These are phyloP conservation scores for Tupaia chinensis DNA, from an alignment of 2,113 vertebrate species.

Conservation along the genomic window DNA sequence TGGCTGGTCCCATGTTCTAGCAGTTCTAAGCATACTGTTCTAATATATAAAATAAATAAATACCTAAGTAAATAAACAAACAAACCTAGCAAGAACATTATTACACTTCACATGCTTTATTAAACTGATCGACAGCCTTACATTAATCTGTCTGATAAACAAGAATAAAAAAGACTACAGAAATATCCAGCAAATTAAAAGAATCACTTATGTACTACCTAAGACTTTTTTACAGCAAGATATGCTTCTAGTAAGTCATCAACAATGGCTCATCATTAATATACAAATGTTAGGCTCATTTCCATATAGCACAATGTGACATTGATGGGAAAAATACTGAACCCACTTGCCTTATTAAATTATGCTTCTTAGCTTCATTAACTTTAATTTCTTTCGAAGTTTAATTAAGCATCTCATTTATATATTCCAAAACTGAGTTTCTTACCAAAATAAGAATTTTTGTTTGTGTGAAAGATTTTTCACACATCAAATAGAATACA, in stretches of 20 bases:
- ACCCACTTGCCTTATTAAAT: neutral
- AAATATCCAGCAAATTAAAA: slow-evolving; percentile 62
- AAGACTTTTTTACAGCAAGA: slow-evolving; percentile 50
- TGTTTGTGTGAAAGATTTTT: neutral
- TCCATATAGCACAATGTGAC: neutral
- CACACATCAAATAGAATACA: slow-evolving; percentile 22
- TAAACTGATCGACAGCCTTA: slow-evolving; percentile 10
- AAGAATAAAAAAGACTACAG: slow-evolving; percentile 59
- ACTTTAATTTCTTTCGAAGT: slow-evolving; percentile 38
- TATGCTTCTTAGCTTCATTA: slow-evolving; percentile 46
- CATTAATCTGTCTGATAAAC: slow-evolving; percentile 61
- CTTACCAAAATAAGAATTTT: neutral
- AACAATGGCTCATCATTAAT: neutral
- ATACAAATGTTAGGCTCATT: neutral
- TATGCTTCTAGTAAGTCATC: slow-evolving; percentile 53
- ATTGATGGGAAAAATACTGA: slow-evolving; percentile 36
- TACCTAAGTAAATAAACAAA: neutral
- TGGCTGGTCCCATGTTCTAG: too few relatives aligned
- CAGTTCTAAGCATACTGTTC: slow-evolving; percentile 31
- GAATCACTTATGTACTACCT: slow-evolving; percentile 44
- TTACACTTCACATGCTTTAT: slow-evolving; percentile 53
- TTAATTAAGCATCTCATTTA: slow-evolving; percentile 31
- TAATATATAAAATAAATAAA: neutral
- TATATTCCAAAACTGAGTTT: slow-evolving; percentile 37
- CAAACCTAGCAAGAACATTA: neutral